Base-by-base conservation (phyloP, 2,888 invertebrate species). In the Brenthis ino region DNA sequence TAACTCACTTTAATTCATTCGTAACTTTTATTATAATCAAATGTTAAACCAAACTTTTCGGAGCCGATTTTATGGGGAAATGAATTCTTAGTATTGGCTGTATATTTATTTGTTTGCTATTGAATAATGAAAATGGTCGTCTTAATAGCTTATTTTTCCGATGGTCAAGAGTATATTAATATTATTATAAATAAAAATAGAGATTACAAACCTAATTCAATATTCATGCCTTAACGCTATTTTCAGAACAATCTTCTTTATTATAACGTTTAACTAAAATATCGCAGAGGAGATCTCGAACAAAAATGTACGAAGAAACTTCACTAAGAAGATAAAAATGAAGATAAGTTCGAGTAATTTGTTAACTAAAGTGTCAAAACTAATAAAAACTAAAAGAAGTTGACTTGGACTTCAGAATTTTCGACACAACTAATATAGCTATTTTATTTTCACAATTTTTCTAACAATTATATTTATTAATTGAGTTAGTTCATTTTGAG, bases 291-390 rank as follows among this genome's bases (percentile, higher is more conserved):
- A 60, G 58, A 48, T 48, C 51, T 43, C 53, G 20, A 63, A 61
- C 20, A 33, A 53, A 53, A 63, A 37, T 63, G 53, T 37, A 63
- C 63, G 51, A 37, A 53, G 37, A 53, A 63, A 63, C 63, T 63
- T 63, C 3, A 5, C 53, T 53, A 33, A 28, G 61, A 53, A 53
- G 51, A 63, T 63, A 63, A 63, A 63, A 63, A 53, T 63, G 63
- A 63, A 63, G 63, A 63, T 53, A 53, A 63, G 51, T 60, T 63
- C 51, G 12, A 63, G 63, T 63, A 63, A 63, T 63, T 63, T 63
- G 53, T 63, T 63, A 53, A 63, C 51, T 51, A 37, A 63, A 63
- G 63, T 63, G 63, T 63, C 63, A 63, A 63, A 63, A 63, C 53
- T 63, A 63, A 63, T 63, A 63, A 53, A 63, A 63, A 63, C 63